A percentile compares a stretch with the other conserved stretches of the same genome.
Conservation (phyloP, 2,888 invertebrate genomes). For the Norana najaformis region DNA sequence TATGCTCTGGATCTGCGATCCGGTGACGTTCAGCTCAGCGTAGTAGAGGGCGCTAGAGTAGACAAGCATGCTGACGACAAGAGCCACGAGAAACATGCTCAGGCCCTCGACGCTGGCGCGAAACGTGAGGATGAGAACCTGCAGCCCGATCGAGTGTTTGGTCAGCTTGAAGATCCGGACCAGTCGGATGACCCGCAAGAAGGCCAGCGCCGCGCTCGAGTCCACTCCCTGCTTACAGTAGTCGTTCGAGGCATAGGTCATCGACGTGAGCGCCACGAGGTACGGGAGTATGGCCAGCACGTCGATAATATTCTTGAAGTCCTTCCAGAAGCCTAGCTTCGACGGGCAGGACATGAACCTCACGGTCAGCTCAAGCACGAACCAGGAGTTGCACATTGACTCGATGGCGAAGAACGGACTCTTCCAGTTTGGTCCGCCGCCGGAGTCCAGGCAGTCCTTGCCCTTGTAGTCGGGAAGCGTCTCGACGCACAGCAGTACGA, state of each 20-base stretch:
- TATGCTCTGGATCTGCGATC: constrained; percentile 53
- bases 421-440: constrained; percentile 45
- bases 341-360: constrained; percentile 52
- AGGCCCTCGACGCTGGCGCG: constrained; percentile 54
- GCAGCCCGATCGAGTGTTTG: constrained; percentile 55
- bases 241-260: constrained; percentile 42
- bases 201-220: constrained; percentile 49
- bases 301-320: constrained; percentile 56
- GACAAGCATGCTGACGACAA: constrained; percentile 54
- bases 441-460: constrained; percentile 47
- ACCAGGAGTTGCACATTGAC: constrained; percentile 57
- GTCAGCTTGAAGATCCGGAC: constrained; percentile 56
- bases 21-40: constrained; percentile 50
- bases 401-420: constrained; percentile 57
- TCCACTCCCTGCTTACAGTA: constrained; percentile 44
- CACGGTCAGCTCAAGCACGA: constrained; percentile 55
- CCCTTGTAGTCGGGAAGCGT: constrained; percentile 61
- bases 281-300: constrained; percentile 56
- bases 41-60: constrained; percentile 56
- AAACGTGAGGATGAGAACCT: constrained; percentile 52
- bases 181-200: constrained; percentile 52
- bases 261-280: constrained; percentile 50
- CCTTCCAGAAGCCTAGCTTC: constrained; percentile 49
- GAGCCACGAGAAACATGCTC: constrained; percentile 54
- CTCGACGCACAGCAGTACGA: constrained; percentile 64